A percentile compares a stretch with the other conserved stretches of the same genome.
Evolutionary conservation across 2,888 invertebrate genomes (phyloP).

Genomic region (Callimorpha dominula): DNA sequence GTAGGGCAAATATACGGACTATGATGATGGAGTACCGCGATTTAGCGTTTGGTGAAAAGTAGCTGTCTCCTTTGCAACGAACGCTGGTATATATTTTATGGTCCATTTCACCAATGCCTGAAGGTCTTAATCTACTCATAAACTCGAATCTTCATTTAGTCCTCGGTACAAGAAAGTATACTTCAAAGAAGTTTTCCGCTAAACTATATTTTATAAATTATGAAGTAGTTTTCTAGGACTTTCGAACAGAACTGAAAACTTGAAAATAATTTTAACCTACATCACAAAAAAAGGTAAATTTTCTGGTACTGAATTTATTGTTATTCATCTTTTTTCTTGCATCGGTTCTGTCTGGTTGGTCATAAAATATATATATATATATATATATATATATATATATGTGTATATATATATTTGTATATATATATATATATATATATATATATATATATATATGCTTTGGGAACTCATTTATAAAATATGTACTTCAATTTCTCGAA

Average conservation of each 20-base stretch:
- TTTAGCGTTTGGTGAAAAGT: too few species aligned
- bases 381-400: too few species aligned
- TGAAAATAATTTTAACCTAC: not conserved
- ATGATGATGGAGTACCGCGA: too few species aligned
- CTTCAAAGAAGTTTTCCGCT: not conserved
- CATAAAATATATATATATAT: too few species aligned
- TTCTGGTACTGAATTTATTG: not conserved
- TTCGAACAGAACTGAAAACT: not conserved
- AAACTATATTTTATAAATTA: not conserved
- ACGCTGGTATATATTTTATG: not conserved
- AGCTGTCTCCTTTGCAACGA: not conserved
- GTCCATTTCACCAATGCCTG: not conserved
- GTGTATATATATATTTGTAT: too few species aligned
- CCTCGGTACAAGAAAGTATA: not conserved
- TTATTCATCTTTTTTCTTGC: not conserved
- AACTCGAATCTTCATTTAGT: not conserved
- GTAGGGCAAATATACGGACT: too few species aligned
- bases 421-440: too few species aligned
- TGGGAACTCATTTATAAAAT: too few species aligned
- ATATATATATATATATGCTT: too few species aligned
- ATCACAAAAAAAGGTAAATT: not conserved
- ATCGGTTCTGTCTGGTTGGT: too few species aligned
- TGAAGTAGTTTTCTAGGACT: not conserved
- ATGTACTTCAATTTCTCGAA: too few species aligned
- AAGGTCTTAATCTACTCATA: not conserved